These are phyloP conservation scores for Scaptomyza polygonia DNA, from an alignment of 2,888 invertebrate genomes.

Conservation along the genomic window DNA sequence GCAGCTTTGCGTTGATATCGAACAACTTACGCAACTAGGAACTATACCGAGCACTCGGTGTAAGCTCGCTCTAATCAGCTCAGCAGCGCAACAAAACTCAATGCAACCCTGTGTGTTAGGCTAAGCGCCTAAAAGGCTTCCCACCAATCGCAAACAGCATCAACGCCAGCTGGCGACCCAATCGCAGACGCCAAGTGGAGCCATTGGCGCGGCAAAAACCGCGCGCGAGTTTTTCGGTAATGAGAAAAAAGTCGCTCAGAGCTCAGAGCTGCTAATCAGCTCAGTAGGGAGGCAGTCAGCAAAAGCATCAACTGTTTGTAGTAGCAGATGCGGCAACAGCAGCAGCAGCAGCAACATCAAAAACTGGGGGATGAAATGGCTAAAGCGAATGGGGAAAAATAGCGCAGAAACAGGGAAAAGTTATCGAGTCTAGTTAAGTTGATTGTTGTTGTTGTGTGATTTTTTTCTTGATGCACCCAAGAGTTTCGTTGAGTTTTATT, in stretches of 20 bases:
- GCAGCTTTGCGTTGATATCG: no score
- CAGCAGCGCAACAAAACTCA: constrained; percentile 4
- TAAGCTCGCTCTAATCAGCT: neutral
- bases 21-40: no score
- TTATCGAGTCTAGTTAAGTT: constrained; percentile 27
- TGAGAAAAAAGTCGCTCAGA: constrained; percentile 64
- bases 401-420: constrained; percentile 36
- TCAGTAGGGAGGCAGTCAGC: constrained; percentile 42
- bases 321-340: constrained; percentile 1
- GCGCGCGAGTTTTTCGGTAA: constrained; percentile 66
- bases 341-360: neutral
- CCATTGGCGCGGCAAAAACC: constrained; percentile 72
- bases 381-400: constrained; percentile 41
- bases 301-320: constrained; percentile 17
- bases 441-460: constrained; percentile 21
- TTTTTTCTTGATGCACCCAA: constrained; percentile 16
- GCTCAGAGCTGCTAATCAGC: constrained; percentile 58
- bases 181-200: constrained; percentile 72
- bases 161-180: constrained; percentile 57
- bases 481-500: constrained; percentile 48
- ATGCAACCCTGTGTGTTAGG: constrained; percentile 15
- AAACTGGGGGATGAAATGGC: constrained; percentile 46
- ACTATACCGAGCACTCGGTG: no score
- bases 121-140: constrained; percentile 54
- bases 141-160: constrained; percentile 69